Evolutionary conservation across 2,888 invertebrate genomes (phyloP), one percentile per base, ranked within the genome.

Genomic region (Dioctria linearis): DNA sequence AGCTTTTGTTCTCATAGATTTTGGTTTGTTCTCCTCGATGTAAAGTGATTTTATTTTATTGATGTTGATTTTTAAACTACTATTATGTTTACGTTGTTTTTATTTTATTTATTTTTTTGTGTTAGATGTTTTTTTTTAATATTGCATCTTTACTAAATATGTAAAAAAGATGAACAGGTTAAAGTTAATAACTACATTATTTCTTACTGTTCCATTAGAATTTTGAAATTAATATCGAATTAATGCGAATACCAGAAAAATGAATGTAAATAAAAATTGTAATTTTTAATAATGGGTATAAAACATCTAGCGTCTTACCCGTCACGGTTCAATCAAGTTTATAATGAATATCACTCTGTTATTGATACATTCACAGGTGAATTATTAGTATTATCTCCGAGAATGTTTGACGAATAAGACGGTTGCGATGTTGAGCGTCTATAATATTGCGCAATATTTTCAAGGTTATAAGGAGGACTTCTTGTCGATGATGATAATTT

Each of bases 401-500:
- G 90, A 86, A 90, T 91, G 87, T 89, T 91, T 84, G 90, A 67
- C 80, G 90, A 90, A 84, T 90, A 88, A 84, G 90, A 89, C 73
- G 87, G 86, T 69, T 82, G 82, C 51, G 83, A 66, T 78, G 81
- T 79, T 11, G 67, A 67, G 43, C 69, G 67, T 63, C 71, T 46
- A 69, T 83, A 83, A 80, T 82, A 83, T 82, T 83, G 82, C 61
- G 86, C 88, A 84, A 90, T 89, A 84, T 89, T 87, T 80, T 88
- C 88, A 85, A 90, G 90, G 85, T 90, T 87, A 51, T 90, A 90
- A 3, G 90, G 90, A 3, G 90, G 90, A 85, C 88, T 91, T 87
- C 91, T 91, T 5, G 93, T 92, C 1, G 93, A 92, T 75, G 89
- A 86, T 85, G 86, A 85, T 86, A 87, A 85, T 86, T 87, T 88